phyloP scores from a whole-genome alignment of 2,113 vertebrate species.

The Epinephelus moara region DNA sequence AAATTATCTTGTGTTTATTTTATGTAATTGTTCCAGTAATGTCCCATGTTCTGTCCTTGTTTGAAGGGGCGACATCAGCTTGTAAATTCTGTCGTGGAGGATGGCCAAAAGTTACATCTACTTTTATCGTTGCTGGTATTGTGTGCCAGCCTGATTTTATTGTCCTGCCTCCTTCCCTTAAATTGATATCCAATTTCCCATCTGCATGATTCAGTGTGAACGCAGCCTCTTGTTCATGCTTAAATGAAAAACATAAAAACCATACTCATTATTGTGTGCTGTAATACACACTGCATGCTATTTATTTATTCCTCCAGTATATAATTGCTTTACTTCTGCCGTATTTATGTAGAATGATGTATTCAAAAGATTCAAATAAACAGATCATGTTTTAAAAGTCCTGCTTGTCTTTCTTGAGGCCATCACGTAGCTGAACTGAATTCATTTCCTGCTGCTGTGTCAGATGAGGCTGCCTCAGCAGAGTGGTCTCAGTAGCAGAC shows the following conservation, averaged over 20 bases:
- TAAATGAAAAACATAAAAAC: not conserved
- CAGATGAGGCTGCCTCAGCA: not conserved
- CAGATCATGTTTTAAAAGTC: not conserved
- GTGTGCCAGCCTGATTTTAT: too few relatives aligned
- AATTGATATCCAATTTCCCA: too few relatives aligned
- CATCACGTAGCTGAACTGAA: not conserved
- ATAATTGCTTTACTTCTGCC: not conserved
- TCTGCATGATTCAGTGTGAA: too few relatives aligned
- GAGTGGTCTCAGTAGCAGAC: slow-evolving; percentile 48
- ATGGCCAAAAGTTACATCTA: too few relatives aligned
- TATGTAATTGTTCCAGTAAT: too few relatives aligned
- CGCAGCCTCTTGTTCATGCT: not conserved
- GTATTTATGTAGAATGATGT: slow-evolving; percentile 25
- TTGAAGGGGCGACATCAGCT: too few relatives aligned
- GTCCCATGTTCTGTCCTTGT: too few relatives aligned
- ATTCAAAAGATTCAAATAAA: slow-evolving; percentile 40
- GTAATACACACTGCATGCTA: slow-evolving; percentile 7
- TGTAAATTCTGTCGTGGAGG: too few relatives aligned
- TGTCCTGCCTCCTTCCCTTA: too few relatives aligned
- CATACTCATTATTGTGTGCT: not conserved
- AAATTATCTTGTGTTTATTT: too few relatives aligned
- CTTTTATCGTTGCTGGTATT: too few relatives aligned
- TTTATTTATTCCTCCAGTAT: slow-evolving; percentile 48
- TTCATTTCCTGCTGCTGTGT: slow-evolving; percentile 20
- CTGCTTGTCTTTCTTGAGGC: not conserved